These are phyloP conservation scores for Galerucella nymphaeae DNA, from an alignment of 2,888 invertebrate genomes.

Conservation along the genomic window DNA sequence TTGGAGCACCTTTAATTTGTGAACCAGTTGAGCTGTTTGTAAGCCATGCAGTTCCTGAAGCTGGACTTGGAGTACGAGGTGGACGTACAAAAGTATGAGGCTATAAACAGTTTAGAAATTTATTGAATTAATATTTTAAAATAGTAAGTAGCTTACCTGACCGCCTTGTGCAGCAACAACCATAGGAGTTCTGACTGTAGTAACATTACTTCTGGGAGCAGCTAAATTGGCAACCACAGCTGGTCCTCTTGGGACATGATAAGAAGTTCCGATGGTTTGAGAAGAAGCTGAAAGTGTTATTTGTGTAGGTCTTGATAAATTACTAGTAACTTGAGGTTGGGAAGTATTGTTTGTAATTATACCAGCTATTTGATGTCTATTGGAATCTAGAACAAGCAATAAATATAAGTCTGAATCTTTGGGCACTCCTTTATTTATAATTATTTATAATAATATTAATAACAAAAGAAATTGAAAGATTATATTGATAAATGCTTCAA, in stretches of 20 bases:
- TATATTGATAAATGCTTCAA: too few relatives aligned
- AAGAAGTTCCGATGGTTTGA: slow-evolving; percentile 60
- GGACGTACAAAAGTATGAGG: slow-evolving; percentile 60
- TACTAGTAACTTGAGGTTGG: slow-evolving; percentile 47
- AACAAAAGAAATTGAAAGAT: too few relatives aligned
- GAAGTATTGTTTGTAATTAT: slow-evolving; percentile 44
- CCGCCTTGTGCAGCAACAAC: slow-evolving; percentile 59
- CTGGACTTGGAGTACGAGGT: slow-evolving; percentile 63
- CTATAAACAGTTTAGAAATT: slow-evolving; percentile 17
- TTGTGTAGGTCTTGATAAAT: slow-evolving; percentile 59
- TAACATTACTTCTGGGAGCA: slow-evolving; percentile 74
- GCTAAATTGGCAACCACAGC: slow-evolving; percentile 82
- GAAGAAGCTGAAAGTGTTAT: slow-evolving; percentile 60
- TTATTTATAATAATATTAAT: too few relatives aligned
- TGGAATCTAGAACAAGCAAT: slow-evolving; percentile 44
- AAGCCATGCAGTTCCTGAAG: slow-evolving; percentile 61
- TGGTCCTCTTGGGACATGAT: slow-evolving; percentile 70
- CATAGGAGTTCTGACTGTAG: slow-evolving; percentile 63
- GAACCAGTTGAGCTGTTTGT: slow-evolving; percentile 60
- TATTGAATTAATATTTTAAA: background rate
- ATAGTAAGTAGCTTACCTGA: slow-evolving; percentile 45
- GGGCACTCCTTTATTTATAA: background rate
- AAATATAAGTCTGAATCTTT: background rate
- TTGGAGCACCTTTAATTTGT: slow-evolving; percentile 62
- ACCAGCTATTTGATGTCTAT: slow-evolving; percentile 49